Evolutionary conservation across 2,113 vertebrate species (phyloP), one percentile per base, ranked within the genome.

Genomic region (Hippocampus comes): DNA sequence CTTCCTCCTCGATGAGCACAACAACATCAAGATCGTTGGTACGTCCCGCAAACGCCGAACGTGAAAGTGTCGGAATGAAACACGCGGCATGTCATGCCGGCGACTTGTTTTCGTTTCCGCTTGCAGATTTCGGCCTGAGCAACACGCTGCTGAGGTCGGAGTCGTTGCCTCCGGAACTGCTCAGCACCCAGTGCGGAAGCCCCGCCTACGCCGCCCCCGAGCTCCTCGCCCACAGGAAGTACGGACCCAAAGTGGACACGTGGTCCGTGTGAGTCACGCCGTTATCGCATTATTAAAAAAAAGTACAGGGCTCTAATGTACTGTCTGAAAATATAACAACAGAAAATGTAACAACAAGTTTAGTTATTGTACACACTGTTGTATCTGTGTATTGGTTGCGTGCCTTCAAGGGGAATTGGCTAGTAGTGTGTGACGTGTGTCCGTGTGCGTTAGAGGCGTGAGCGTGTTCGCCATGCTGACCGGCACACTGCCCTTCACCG

Each of bases 1-100:
- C 90, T 95, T 96, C 87, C 92, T 97, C 72, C 89, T 96, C 57
- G 92, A 95, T 77, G 93, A 95, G 75, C 92, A 94, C 56, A 93
- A 94, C 82, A 95, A 93, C 86, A 95, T 95, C 81, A 95, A 96
- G 93, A 96, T 95, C 18, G 82, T 94, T 69, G 94, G 93, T 95
- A 92, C 27, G 93, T 69, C 17, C 1, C 1, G 1, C 0, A 34
- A 56, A 30, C 25, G 8, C 30, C 12, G 12, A 17, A 20, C 21
- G 10, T 56, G 56, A 25, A 12, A 30, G 25, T 25, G 23, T 14
- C 7, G 30, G 14, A 11, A n/a, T 21, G 5, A 9, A 21, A 53
- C 20, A 0, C 51, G 7, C n/a, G 12, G 2, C 27, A 41, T 18
- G 6, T 21, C 14, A 67, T 25, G 21, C 15, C 59, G 42, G 53